A percentile compares a stretch with the other conserved stretches of the same genome.
These are phyloP conservation scores for Chorisops tibialis DNA, from an alignment of 2,888 invertebrate species.

Conservation along the genomic window DNA sequence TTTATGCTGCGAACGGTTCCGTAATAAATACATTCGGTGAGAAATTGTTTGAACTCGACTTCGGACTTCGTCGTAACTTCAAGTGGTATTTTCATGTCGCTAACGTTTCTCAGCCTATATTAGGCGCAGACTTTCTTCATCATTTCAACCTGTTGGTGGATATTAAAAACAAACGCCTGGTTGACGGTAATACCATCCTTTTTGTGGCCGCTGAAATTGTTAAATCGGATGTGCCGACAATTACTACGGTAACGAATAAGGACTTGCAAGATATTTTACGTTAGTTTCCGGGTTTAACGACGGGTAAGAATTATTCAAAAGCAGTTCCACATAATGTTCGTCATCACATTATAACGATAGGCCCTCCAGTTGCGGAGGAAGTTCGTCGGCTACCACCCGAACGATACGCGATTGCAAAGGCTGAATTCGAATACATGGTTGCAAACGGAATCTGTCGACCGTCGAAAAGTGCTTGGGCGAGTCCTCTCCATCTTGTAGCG, in stretches of 20 bases:
- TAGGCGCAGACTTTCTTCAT: not conserved
- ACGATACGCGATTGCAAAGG: not conserved
- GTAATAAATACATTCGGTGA: not conserved
- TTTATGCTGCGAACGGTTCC: not conserved
- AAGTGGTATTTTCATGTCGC: too few relatives aligned
- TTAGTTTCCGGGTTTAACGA: not conserved
- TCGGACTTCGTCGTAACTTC: not conserved
- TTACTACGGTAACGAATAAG: not conserved
- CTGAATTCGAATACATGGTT: not conserved
- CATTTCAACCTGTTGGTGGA: not conserved
- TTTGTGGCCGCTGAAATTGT: not conserved
- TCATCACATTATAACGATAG: not conserved
- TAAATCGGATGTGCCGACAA: not conserved
- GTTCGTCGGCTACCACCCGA: not conserved
- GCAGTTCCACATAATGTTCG: not conserved
- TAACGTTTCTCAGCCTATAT: too few relatives aligned
- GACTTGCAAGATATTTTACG: not conserved
- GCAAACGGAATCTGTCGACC: not conserved
- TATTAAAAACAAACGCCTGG: not conserved
- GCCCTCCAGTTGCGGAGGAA: not conserved
- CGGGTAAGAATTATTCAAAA: too few relatives aligned
- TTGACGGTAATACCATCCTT: not conserved
- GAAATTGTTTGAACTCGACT: not conserved
- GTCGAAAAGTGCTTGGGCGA: not conserved
- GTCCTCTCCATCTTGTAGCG: not conserved